Evolutionary conservation across 2,888 invertebrate species (phyloP).

Genomic region (Pilophorus perplexus): DNA sequence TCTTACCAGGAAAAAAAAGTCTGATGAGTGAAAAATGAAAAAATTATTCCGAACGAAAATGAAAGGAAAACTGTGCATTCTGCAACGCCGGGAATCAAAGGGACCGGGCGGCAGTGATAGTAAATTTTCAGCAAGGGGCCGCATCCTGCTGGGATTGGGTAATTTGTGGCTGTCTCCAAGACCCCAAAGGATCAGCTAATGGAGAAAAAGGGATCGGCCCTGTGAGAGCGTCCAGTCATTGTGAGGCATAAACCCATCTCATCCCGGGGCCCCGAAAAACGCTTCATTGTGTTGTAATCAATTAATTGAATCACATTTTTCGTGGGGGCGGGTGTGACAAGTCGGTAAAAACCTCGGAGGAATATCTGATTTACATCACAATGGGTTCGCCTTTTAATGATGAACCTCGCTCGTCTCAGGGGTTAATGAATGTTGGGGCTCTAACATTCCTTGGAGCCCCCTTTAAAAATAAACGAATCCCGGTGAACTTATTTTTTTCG

Average conservation of each 20-base stretch:
- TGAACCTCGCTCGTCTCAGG: conserved; percentile 11
- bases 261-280: conserved; percentile 3
- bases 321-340: conserved; percentile 24
- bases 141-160: conserved; percentile 7
- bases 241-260: conserved; percentile 15
- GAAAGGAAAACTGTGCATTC: too few relatives aligned
- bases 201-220: background rate
- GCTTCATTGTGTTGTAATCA: conserved; percentile 29
- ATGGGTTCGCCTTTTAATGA: conserved; percentile 17
- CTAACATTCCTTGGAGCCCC: conserved; percentile 2
- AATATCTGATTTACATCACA: conserved; percentile 30
- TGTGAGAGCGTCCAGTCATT: conserved; percentile 18
- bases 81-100: background rate
- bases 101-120: background rate
- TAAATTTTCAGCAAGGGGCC: background rate
- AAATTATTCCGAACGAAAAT: too few relatives aligned
- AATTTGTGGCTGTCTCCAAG: conserved; percentile 5
- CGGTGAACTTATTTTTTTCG: too few relatives aligned
- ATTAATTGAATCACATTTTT: conserved; percentile 33
- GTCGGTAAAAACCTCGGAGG: conserved; percentile 18
- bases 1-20: too few relatives aligned
- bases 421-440: conserved; percentile 19
- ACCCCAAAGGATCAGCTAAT: conserved; percentile 11
- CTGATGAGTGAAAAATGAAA: too few relatives aligned
- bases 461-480: background rate